Percentiles rank a stretch among this genome's conserved stretches.
Conservation (phyloP, 2,113 vertebrate species). For the Drymodes brunneopygia region DNA sequence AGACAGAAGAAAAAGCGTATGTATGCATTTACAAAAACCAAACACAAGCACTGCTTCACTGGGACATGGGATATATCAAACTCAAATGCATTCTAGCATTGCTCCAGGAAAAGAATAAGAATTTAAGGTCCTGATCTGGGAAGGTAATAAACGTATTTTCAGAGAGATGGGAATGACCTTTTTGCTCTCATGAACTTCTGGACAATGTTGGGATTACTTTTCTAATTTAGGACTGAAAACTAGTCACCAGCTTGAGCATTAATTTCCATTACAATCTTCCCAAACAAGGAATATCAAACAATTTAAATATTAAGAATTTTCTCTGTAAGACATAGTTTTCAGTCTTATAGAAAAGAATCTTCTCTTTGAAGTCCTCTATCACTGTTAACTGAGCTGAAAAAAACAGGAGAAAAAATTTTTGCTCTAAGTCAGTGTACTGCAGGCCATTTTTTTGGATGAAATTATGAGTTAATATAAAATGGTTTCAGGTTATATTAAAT, state of each 20-base stretch:
- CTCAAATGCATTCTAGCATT: not conserved
- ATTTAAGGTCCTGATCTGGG: not conserved
- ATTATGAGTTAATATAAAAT: not conserved
- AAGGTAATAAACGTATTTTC: not conserved
- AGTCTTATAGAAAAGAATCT: not conserved
- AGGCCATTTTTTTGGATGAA: not conserved
- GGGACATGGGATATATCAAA: not conserved
- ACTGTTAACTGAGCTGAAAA: not conserved
- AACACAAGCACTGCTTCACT: not conserved
- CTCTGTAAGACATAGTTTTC: not conserved
- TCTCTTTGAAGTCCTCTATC: not conserved
- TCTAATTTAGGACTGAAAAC: not conserved
- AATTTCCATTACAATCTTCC: not conserved
- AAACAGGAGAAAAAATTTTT: not conserved
- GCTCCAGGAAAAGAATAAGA: not conserved
- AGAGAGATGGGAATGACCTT: not conserved
- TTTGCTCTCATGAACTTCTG: not conserved
- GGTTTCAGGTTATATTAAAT: not conserved
- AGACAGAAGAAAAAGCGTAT: not conserved
- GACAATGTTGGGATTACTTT: not conserved
- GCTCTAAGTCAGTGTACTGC: not conserved
- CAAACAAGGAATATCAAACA: not conserved
- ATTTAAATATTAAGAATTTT: not conserved
- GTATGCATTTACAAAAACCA: not conserved
- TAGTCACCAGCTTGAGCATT: not conserved